Evolutionary conservation across 2,797 vertebrate species (phyloP).

Genomic region (Rhinatrema bivittatum): DNA sequence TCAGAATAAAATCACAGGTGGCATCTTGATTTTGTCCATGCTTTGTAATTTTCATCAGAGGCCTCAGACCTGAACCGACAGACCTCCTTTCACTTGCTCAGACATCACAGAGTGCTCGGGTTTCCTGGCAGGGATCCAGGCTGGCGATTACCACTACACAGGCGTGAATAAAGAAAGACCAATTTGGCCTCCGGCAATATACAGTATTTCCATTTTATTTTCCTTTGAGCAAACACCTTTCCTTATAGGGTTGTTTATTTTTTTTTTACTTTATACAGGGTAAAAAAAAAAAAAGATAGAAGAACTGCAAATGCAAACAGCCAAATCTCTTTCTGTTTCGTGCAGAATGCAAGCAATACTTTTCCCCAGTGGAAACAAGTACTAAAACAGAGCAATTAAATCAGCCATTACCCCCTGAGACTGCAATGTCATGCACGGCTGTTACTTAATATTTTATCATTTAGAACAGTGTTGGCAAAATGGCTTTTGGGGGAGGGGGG

Average conservation of each 20-base stretch:
- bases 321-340: too few relatives aligned
- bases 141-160: slow-evolving; percentile 25
- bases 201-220: slow-evolving; percentile 25
- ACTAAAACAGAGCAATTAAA: not conserved
- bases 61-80: slow-evolving; percentile 26
- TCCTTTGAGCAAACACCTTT: slow-evolving; percentile 18
- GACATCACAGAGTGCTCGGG: slow-evolving; percentile 22
- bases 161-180: slow-evolving; percentile 28
- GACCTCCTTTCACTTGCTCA: slow-evolving; percentile 41
- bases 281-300: too few relatives aligned
- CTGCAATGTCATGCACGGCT: not conserved
- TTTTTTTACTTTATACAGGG: too few relatives aligned
- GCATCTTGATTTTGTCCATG: slow-evolving; percentile 41
- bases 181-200: slow-evolving; percentile 12
- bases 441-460: not conserved
- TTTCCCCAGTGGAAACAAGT: not conserved
- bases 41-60: slow-evolving; percentile 40
- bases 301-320: too few relatives aligned
- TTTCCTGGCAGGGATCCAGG: slow-evolving; percentile 15
- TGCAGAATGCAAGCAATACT: too few relatives aligned
- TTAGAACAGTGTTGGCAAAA: not conserved
- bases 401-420: not conserved
- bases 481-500: too few relatives aligned
- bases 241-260: slow-evolving; percentile 2
- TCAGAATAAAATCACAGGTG: slow-evolving; percentile 45